Evolutionary conservation across 2,113 vertebrate species (phyloP).

Genomic region (Scartelaos histophorus): DNA sequence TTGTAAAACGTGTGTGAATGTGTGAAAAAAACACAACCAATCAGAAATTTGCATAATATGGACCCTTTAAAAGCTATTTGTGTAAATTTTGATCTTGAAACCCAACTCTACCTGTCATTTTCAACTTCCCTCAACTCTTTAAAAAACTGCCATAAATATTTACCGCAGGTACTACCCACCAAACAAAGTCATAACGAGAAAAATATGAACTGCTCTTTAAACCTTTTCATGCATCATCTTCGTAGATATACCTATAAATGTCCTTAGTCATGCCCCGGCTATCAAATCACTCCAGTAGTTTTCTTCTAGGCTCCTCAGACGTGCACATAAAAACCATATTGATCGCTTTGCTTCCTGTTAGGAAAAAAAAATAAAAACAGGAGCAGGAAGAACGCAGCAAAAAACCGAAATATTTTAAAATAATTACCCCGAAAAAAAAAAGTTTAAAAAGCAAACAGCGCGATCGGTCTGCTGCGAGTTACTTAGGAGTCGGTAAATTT

Average conservation of each 20-base stretch:
- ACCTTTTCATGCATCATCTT: background rate
- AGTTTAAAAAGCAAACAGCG: background rate
- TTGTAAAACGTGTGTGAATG: too few relatives aligned
- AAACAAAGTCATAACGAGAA: too few relatives aligned
- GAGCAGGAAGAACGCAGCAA: background rate
- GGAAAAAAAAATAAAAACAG: background rate
- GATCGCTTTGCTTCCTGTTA: conserved; percentile 3
- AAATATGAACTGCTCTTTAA: background rate
- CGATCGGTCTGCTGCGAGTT: background rate
- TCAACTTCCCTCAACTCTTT: too few relatives aligned
- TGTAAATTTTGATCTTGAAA: too few relatives aligned
- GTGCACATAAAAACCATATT: conserved; percentile 9
- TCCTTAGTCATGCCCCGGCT: conserved; percentile 6
- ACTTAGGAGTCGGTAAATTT: background rate
- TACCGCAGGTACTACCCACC: too few relatives aligned
- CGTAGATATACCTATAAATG: background rate
- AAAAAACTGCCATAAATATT: too few relatives aligned
- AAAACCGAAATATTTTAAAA: background rate
- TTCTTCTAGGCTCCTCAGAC: background rate
- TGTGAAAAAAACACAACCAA: too few relatives aligned
- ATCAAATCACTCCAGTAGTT: conserved; percentile 3
- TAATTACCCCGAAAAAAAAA: background rate
- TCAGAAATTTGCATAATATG: too few relatives aligned
- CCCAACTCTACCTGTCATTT: too few relatives aligned
- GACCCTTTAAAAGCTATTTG: too few relatives aligned